phyloP scores from a whole-genome alignment of 2,888 invertebrate species.

The Mythimna pallens region DNA sequence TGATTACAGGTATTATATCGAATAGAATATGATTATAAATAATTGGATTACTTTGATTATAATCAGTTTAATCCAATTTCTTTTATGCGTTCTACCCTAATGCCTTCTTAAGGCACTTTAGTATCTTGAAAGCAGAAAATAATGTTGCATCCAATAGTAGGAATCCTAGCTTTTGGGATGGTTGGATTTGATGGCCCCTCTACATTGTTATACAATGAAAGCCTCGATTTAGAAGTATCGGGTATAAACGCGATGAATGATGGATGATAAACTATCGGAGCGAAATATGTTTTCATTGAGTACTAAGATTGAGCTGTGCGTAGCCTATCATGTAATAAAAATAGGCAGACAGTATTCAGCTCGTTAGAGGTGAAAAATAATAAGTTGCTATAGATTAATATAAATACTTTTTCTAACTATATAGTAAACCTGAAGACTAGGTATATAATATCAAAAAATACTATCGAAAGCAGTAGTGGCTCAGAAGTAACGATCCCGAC shows the following conservation, averaged over 20 bases:
- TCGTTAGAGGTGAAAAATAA: not conserved
- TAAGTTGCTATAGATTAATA: not conserved
- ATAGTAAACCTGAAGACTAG: no score
- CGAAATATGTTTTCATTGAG: slow-evolving; percentile 32
- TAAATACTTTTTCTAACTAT: no score
- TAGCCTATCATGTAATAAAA: not conserved
- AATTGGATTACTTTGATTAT: slow-evolving; percentile 3
- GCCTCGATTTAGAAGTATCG: slow-evolving; percentile 41
- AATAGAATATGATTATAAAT: not conserved
- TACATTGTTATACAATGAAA: slow-evolving; percentile 44
- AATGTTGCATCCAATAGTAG: slow-evolving; percentile 28
- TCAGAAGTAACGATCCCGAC: no score
- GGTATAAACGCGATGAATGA: slow-evolving; percentile 35
- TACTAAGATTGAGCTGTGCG: not conserved
- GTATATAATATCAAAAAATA: no score
- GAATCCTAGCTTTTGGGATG: slow-evolving; percentile 43
- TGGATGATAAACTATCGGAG: slow-evolving; percentile 51
- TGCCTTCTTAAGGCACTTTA: slow-evolving; percentile 12
- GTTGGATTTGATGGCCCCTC: slow-evolving; percentile 38
- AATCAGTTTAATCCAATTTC: slow-evolving; percentile 22
- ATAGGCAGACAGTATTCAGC: not conserved
- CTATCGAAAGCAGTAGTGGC: no score
- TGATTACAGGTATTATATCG: not conserved
- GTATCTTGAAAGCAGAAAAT: slow-evolving; percentile 27
- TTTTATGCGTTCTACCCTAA: slow-evolving; percentile 4